Evolutionary conservation across 2,113 vertebrate species (phyloP).

Genomic region (Sturnus vulgaris): DNA sequence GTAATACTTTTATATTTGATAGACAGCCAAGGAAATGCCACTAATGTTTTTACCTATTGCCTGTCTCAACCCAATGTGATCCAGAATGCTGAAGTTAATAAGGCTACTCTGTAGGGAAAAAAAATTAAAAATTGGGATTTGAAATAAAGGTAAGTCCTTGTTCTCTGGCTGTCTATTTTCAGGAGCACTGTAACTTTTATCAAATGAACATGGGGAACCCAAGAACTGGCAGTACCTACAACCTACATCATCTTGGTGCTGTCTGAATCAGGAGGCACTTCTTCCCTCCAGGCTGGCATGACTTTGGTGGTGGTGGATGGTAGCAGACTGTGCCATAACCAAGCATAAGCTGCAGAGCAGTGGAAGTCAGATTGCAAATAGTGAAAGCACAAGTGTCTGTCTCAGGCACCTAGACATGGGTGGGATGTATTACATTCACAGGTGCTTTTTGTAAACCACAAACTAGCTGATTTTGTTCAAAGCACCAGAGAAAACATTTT

Average conservation of each 20-base stretch:
- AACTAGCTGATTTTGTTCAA: not conserved
- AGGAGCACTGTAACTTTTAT: not conserved
- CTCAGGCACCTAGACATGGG: not conserved
- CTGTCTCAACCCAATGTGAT: not conserved
- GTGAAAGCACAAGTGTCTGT: not conserved
- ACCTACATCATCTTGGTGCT: not conserved
- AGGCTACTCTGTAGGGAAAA: not conserved
- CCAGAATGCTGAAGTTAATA: not conserved
- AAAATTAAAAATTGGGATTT: not conserved
- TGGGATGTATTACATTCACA: not conserved
- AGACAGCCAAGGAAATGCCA: not conserved
- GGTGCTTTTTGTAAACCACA: not conserved
- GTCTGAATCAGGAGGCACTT: not conserved
- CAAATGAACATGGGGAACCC: accelerated
- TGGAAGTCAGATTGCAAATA: not conserved
- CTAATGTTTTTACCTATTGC: not conserved
- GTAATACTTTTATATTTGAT: not conserved
- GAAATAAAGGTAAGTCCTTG: not conserved
- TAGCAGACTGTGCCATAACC: not conserved
- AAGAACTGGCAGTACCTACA: not conserved
- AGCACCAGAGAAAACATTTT: not conserved
- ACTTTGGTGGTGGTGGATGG: not conserved
- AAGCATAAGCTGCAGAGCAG: not conserved
- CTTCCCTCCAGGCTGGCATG: not conserved
- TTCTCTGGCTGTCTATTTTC: not conserved